Evolutionary conservation across 2,797 vertebrate genomes (phyloP).

Genomic region (Sciaenops ocellatus): DNA sequence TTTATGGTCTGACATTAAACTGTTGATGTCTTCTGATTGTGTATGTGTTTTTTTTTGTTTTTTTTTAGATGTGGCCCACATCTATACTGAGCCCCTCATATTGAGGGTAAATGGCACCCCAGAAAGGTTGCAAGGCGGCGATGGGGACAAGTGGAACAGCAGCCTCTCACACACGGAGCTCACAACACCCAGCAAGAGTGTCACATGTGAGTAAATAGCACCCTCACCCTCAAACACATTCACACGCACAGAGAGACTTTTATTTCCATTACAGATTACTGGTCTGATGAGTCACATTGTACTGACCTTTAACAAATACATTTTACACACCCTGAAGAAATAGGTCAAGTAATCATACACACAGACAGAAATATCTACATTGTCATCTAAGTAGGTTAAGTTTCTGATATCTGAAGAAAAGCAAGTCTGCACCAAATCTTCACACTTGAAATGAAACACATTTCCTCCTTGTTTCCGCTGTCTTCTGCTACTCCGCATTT

Average conservation of each 20-base stretch:
- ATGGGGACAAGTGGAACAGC: conserved; percentile 72
- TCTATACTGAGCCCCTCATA: conserved; percentile 81
- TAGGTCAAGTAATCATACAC: conserved; percentile 71
- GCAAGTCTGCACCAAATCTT: conserved; percentile 34
- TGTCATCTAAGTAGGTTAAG: conserved; percentile 61
- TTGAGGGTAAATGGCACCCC: conserved; percentile 76
- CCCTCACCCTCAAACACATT: background rate
- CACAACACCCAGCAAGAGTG: conserved; percentile 66
- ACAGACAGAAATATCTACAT: conserved; percentile 63
- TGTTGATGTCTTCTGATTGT: conserved; percentile 11
- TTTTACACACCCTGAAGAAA: conserved; percentile 71
- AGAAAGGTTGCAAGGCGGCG: conserved; percentile 54
- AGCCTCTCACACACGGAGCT: conserved; percentile 67
- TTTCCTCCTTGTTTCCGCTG: conserved; percentile 8
- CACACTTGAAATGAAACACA: conserved; percentile 48
- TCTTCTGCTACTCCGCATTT: conserved; percentile 1
- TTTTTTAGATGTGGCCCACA: conserved; percentile 75
- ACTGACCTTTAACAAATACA: conserved; percentile 76
- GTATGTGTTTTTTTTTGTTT: conserved; percentile 40
- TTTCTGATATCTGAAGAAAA: conserved; percentile 54
- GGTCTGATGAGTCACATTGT: conserved; percentile 76
- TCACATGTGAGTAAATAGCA: conserved; percentile 79
- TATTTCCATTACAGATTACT: conserved; percentile 79
- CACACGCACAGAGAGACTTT: conserved; percentile 48
- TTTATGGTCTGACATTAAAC: conserved; percentile 4